Percentiles rank a stretch among this genome's conserved stretches.
phyloP scores from a whole-genome alignment of 2,113 vertebrate genomes.

The Oenanthe oenanthe region DNA sequence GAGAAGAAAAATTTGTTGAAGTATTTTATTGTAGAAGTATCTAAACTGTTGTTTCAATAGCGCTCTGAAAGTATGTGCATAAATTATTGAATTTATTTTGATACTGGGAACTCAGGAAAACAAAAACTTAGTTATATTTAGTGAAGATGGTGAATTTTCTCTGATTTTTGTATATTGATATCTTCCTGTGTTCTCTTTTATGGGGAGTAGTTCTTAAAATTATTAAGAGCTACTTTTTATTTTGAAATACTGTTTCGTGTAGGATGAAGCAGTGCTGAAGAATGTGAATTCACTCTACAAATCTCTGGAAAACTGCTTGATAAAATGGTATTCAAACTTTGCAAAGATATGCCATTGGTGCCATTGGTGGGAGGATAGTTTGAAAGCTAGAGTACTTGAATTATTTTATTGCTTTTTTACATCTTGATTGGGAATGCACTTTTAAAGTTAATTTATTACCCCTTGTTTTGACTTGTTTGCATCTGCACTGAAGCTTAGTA shows the following conservation, averaged over 20 bases:
- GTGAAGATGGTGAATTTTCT: neutral
- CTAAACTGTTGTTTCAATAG: neutral
- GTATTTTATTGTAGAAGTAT: neutral
- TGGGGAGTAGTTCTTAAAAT: neutral
- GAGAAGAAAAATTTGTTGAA: neutral
- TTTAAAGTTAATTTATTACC: neutral
- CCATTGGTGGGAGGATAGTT: neutral
- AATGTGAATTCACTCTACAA: neutral
- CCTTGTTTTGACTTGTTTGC: neutral
- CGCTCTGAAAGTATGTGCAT: neutral
- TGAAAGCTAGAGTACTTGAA: neutral
- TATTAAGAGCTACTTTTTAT: neutral
- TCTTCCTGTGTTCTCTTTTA: neutral
- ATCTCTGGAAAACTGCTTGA: neutral
- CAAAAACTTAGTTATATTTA: neutral
- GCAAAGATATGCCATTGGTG: accelerated
- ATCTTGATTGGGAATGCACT: neutral
- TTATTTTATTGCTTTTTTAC: neutral
- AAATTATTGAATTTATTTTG: neutral
- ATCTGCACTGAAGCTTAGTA: neutral
- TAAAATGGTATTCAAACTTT: neutral
- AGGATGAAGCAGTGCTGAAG: neutral
- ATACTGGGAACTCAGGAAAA: neutral
- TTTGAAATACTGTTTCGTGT: neutral
- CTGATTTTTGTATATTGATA: neutral